These are phyloP conservation scores for Acleris holmiana DNA, from an alignment of 2,888 invertebrate species.

Conservation along the genomic window DNA sequence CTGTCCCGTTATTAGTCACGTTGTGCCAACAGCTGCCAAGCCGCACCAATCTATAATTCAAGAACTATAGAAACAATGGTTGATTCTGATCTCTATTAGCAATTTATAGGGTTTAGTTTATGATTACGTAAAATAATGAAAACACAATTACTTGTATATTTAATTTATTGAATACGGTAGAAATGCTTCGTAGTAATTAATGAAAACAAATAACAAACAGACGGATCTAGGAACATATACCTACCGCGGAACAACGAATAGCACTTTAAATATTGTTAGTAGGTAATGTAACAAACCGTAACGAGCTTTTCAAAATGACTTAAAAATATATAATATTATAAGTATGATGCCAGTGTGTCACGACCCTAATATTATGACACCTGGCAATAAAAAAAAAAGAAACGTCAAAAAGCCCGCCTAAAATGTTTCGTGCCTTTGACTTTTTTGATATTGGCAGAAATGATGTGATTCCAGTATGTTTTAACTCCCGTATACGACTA, in stretches of 20 bases:
- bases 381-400: constrained; percentile 3
- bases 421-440: constrained; percentile 2
- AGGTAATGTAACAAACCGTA: neutral
- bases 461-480: neutral
- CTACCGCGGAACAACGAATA: constrained; percentile 60
- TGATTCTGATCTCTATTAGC: no score
- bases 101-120: neutral
- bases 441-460: neutral
- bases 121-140: constrained; percentile 38
- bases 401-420: constrained; percentile 8
- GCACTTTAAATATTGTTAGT: constrained; percentile 46
- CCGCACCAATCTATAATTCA: no score
- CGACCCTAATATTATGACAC: constrained; percentile 6
- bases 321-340: neutral
- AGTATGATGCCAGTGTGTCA: neutral
- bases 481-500: no score
- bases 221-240: constrained; percentile 84
- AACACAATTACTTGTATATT: constrained; percentile 75
- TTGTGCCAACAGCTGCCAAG: no score
- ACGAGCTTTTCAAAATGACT: neutral
- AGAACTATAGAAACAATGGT: no score
- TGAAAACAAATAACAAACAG: constrained; percentile 82
- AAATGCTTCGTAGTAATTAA: constrained; percentile 81
- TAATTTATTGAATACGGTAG: constrained; percentile 85
- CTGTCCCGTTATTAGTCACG: no score